Conservation (phyloP, 1,140 invertebrate species). For the Cataglyphis hispanica region DNA sequence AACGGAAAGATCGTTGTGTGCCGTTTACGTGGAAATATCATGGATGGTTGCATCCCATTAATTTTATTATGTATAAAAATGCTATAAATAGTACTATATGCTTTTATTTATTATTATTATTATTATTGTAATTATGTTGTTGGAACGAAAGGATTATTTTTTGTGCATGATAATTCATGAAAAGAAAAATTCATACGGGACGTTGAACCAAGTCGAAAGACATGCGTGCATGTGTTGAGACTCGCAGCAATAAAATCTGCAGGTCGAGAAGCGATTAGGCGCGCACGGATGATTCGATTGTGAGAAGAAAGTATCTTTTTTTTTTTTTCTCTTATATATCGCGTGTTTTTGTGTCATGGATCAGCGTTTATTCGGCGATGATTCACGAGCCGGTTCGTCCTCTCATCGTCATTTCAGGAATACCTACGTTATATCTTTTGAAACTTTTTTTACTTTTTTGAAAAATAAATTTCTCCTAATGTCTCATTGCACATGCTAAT, state of each 20-base stretch:
- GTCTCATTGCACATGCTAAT: neutral
- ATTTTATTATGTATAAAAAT: neutral
- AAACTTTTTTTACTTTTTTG: neutral
- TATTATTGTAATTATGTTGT: neutral
- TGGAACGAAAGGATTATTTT: neutral
- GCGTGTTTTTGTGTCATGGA: neutral
- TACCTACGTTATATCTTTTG: constrained; percentile 14
- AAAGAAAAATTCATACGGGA: constrained; percentile 33
- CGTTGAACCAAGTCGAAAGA: neutral
- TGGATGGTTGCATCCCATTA: neutral
- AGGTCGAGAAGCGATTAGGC: constrained; percentile 60
- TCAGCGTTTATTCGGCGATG: constrained; percentile 45
- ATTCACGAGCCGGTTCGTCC: constrained; percentile 51
- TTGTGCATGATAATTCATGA: neutral
- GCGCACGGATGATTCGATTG: constrained; percentile 62
- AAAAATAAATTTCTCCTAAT: neutral
- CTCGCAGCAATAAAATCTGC: constrained; percentile 44
- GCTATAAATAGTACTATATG: neutral
- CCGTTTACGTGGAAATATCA: constrained; percentile 61
- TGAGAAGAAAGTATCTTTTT: constrained; percentile 45
- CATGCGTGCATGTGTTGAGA: neutral
- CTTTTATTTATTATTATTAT: no score
- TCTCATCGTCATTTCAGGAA: neutral
- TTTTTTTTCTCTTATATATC: constrained; percentile 20
- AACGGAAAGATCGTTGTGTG: constrained; percentile 40